Evolutionary conservation across 1,140 invertebrate genomes (phyloP).

Genomic region (Pristionchus pacificus): DNA sequence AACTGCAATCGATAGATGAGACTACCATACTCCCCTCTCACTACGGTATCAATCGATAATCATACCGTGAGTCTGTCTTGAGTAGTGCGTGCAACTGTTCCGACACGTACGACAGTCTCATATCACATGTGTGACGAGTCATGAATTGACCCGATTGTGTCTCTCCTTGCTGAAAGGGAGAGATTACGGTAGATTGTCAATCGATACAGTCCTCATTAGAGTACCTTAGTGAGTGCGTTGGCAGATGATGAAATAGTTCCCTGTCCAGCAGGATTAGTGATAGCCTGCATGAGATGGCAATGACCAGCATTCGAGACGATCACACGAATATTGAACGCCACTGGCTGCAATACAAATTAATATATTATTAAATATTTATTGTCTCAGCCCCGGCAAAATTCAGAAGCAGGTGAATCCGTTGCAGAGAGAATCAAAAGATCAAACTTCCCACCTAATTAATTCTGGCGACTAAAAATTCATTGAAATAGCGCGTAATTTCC

Average conservation of each 20-base stretch:
- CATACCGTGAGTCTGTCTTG: neutral
- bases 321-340: slow-evolving; percentile 13
- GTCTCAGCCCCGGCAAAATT: too few species aligned
- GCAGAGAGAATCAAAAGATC: too few species aligned
- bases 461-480: too few species aligned
- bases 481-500: too few species aligned
- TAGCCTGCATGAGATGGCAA: slow-evolving; percentile 23
- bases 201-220: too few species aligned
- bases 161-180: slow-evolving; percentile 33
- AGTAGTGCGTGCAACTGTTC: too few species aligned
- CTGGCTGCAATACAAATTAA: slow-evolving; percentile 29
- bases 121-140: slow-evolving; percentile 52
- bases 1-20: slow-evolving; percentile 42
- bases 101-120: slow-evolving; percentile 46
- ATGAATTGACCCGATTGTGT: slow-evolving; percentile 41
- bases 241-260: slow-evolving; percentile 20
- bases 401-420: too few species aligned
- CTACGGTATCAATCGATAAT: neutral
- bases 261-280: slow-evolving; percentile 29
- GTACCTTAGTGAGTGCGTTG: slow-evolving; percentile 23
- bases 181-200: too few species aligned
- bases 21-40: slow-evolving; percentile 15
- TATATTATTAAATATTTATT: too few species aligned
- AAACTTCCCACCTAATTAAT: too few species aligned
- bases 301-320: slow-evolving; percentile 15